Conservation (phyloP, 2,888 invertebrate species). For the Busseola fusca region DNA sequence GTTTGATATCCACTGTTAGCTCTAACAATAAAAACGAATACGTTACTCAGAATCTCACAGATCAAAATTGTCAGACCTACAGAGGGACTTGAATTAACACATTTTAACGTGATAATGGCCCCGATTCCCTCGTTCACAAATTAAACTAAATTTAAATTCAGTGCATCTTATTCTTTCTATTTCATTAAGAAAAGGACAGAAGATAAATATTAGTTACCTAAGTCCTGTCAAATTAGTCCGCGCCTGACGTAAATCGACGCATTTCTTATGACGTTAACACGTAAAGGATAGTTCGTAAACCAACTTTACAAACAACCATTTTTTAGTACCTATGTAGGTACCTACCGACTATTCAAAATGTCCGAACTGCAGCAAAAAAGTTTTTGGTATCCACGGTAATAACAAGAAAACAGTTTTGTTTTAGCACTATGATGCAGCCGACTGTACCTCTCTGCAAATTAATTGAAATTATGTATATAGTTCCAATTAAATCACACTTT, state of each 20-base stretch:
- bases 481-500: neutral
- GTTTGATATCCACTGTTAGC: constrained; percentile 5
- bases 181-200: no score
- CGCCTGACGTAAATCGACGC: neutral
- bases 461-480: neutral
- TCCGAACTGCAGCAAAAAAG: neutral
- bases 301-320: no score
- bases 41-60: neutral
- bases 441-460: no score
- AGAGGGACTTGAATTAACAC: no score
- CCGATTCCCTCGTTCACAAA: no score
- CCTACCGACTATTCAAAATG: neutral
- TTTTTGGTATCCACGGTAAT: neutral
- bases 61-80: neutral
- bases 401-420: neutral
- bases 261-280: no score
- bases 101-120: no score
- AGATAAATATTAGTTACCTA: no score
- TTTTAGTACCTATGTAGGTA: neutral
- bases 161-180: no score
- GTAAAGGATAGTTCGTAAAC: no score
- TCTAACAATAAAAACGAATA: neutral
- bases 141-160: no score
- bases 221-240: no score
- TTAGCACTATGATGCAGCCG: neutral